Conservation (phyloP, 2,797 vertebrate species). For the Chiroxiphia lanceolata region DNA sequence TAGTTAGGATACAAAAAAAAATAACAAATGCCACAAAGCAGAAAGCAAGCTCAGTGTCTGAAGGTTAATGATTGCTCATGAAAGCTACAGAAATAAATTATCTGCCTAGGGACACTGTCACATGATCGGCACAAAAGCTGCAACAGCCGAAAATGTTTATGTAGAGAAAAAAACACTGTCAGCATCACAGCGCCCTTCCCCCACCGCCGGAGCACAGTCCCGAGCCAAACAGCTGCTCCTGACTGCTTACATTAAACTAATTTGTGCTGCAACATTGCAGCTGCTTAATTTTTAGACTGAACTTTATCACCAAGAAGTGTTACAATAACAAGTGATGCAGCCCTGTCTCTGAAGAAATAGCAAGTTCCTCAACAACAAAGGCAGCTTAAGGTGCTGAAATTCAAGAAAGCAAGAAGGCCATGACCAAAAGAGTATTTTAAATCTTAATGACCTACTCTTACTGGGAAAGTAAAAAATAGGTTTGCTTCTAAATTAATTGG, state of each 20-base stretch:
- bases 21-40: slow-evolving; percentile 78
- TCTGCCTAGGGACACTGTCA: slow-evolving; percentile 84
- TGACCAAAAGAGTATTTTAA: neutral
- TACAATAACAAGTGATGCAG: slow-evolving; percentile 82
- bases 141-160: slow-evolving; percentile 86
- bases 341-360: slow-evolving; percentile 74
- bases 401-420: slow-evolving; percentile 17
- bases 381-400: slow-evolving; percentile 41
- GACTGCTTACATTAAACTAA: slow-evolving; percentile 87
- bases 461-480: slow-evolving; percentile 33
- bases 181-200: slow-evolving; percentile 80
- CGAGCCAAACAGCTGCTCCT: slow-evolving; percentile 87
- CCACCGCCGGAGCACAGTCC: slow-evolving; percentile 73
- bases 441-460: neutral
- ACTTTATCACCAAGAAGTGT: slow-evolving; percentile 84
- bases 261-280: slow-evolving; percentile 86
- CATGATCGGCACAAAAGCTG: slow-evolving; percentile 85
- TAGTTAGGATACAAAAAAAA: slow-evolving; percentile 76
- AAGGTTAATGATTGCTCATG: slow-evolving; percentile 86
- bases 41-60: slow-evolving; percentile 81
- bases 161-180: slow-evolving; percentile 83
- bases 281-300: slow-evolving; percentile 84
- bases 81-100: slow-evolving; percentile 86
- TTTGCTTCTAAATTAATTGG: slow-evolving; percentile 25
- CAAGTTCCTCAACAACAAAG: slow-evolving; percentile 75